Conservation (phyloP, 2,797 vertebrate genomes). For the Sebastes miniatus region DNA sequence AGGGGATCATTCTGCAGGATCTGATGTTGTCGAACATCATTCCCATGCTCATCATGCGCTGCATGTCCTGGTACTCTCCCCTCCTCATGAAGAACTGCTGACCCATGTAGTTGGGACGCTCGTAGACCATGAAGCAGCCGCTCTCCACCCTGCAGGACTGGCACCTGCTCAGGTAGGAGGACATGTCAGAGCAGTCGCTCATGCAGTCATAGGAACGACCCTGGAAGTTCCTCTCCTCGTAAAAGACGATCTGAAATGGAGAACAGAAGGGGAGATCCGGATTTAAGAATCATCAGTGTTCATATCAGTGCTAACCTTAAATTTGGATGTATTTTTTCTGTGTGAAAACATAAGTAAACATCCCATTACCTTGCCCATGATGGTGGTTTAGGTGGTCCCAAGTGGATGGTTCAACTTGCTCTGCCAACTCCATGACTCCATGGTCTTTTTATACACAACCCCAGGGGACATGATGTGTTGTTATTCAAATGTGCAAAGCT, state of each 20-base stretch:
- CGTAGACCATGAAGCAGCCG: conserved; percentile 84
- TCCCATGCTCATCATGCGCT: conserved; percentile 82
- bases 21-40: conserved; percentile 79
- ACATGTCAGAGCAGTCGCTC: conserved; percentile 77
- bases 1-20: conserved; percentile 82
- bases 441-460: conserved; percentile 78
- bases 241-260: conserved; percentile 75
- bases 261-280: background rate
- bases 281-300: background rate
- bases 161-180: conserved; percentile 79
- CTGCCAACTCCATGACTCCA: conserved; percentile 66
- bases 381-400: conserved; percentile 70
- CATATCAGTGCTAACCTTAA: background rate
- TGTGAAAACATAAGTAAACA: background rate
- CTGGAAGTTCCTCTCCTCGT: conserved; percentile 83
- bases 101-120: conserved; percentile 78
- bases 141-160: conserved; percentile 82
- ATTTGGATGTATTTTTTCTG: background rate
- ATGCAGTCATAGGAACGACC: conserved; percentile 82
- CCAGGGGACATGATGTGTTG: conserved; percentile 70
- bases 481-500: conserved; percentile 83
- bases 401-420: conserved; percentile 75
- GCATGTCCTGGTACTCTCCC: conserved; percentile 82
- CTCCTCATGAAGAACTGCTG: conserved; percentile 81
- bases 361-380: conserved; percentile 82